These are phyloP conservation scores for Caenorhabditis becei DNA, from an alignment of 2,888 invertebrate species.

Conservation along the genomic window DNA sequence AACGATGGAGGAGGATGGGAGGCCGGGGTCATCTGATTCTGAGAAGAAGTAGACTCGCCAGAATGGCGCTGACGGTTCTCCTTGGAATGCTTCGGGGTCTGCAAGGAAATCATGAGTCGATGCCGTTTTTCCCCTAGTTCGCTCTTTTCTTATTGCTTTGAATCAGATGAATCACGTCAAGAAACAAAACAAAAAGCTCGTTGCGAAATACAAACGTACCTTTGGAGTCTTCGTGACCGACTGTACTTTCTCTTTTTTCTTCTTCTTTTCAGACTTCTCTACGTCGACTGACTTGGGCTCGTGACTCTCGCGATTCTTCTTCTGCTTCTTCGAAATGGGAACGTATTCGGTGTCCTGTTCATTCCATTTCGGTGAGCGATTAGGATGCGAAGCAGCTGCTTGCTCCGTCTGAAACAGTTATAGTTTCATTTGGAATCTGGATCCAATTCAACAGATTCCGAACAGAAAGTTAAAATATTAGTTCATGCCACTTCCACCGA, in stretches of 20 bases:
- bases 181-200: not conserved
- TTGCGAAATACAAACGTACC: slow-evolving; percentile 1
- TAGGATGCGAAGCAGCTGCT: slow-evolving; percentile 33
- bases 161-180: not conserved
- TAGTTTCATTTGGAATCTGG: no score
- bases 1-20: slow-evolving; percentile 12
- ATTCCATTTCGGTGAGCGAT: slow-evolving; percentile 57
- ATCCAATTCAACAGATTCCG: no score
- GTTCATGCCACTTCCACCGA: not conserved
- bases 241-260: slow-evolving; percentile 32
- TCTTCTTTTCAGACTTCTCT: slow-evolving; percentile 44
- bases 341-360: slow-evolving; percentile 65
- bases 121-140: not conserved
- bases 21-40: not conserved
- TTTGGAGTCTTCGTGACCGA: slow-evolving; percentile 30
- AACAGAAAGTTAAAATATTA: not conserved
- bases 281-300: not conserved
- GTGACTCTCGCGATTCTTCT: slow-evolving; percentile 29
- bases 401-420: slow-evolving; percentile 49
- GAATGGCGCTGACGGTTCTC: not conserved
- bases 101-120: not conserved
- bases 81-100: not conserved
- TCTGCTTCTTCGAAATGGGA: slow-evolving; percentile 63
- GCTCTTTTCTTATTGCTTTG: not conserved
- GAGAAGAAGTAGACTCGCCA: not conserved